phyloP scores from a whole-genome alignment of 1,140 invertebrate species.

The Vanessa atalanta region DNA sequence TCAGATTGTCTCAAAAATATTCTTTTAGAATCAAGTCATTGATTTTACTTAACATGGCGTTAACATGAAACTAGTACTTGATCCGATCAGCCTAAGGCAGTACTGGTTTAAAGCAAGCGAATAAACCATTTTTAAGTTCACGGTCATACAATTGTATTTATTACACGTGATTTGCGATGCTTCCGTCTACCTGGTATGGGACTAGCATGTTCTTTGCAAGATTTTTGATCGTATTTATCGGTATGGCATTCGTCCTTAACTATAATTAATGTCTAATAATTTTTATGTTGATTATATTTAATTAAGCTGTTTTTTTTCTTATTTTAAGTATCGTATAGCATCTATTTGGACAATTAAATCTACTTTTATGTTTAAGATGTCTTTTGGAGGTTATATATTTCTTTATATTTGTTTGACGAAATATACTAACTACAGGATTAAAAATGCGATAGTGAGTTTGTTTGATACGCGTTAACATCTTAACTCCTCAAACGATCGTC shows the following conservation, averaged over 20 bases:
- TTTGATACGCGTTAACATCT: no score
- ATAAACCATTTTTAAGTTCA: constrained; percentile 59
- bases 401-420: no score
- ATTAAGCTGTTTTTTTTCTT: no score
- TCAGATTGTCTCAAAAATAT: neutral
- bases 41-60: constrained; percentile 5
- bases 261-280: neutral
- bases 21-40: neutral
- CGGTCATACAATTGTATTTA: constrained; percentile 60
- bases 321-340: no score
- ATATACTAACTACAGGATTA: no score
- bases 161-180: constrained; percentile 46
- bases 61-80: constrained; percentile 11
- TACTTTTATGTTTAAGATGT: no score
- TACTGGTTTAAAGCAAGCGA: constrained; percentile 51
- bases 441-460: no score
- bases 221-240: constrained; percentile 3
- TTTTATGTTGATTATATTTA: neutral
- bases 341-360: no score
- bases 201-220: neutral
- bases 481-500: no score
- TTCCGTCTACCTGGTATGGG: constrained; percentile 52
- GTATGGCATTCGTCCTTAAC: neutral
- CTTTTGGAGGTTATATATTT: no score
- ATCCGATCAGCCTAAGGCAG: constrained; percentile 29